A percentile compares a stretch with the other conserved stretches of the same genome.
Evolutionary conservation across 2,797 vertebrate species (phyloP).

Genomic region (Argya squamiceps): DNA sequence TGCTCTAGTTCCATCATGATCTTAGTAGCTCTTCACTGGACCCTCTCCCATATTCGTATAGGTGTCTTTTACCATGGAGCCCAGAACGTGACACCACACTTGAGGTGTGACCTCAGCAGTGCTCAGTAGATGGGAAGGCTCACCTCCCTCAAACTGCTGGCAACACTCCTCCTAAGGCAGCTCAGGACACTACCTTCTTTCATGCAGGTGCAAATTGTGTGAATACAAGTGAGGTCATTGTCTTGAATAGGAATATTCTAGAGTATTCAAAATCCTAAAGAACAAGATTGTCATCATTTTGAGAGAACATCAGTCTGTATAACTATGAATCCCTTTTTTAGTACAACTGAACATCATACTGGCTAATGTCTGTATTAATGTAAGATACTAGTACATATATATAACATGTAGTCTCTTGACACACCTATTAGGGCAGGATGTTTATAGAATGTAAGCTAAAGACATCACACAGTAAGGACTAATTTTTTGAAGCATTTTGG

Average conservation of each 20-base stretch:
- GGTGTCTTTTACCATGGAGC: not conserved
- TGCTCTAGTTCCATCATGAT: not conserved
- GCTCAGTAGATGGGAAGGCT: not conserved
- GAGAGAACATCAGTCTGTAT: not conserved
- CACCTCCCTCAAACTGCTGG: not conserved
- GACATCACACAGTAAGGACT: not conserved
- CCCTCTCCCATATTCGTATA: not conserved
- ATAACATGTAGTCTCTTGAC: not conserved
- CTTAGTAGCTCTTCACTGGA: not conserved
- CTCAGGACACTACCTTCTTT: not conserved
- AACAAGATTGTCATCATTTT: not conserved
- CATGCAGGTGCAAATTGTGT: not conserved
- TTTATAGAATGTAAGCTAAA: not conserved
- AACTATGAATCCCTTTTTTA: not conserved
- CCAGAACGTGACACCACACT: not conserved
- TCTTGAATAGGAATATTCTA: not conserved
- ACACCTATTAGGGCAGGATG: not conserved
- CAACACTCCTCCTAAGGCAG: not conserved
- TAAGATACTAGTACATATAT: not conserved
- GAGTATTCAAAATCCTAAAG: not conserved
- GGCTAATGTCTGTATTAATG: not conserved
- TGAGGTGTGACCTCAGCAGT: not conserved
- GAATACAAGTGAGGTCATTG: not conserved
- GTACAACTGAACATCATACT: not conserved
- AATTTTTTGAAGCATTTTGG: not conserved